Conservation (phyloP, 1,140 invertebrate species). For the Patella vulgata region DNA sequence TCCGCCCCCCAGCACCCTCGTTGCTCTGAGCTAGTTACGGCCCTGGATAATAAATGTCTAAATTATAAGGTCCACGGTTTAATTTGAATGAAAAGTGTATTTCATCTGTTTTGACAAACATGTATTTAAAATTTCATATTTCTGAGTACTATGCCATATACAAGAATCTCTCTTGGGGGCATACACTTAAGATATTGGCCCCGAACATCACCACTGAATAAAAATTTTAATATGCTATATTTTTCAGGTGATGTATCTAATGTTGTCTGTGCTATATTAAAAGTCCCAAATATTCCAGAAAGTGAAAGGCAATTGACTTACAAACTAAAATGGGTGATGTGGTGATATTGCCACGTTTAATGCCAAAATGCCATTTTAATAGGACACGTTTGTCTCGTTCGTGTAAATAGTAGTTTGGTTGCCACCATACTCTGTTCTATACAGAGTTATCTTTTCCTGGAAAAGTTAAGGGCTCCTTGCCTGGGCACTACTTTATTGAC, state of each 20-base stretch:
- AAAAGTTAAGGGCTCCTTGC: too few relatives aligned
- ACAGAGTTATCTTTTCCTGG: too few relatives aligned
- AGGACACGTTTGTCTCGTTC: too few relatives aligned
- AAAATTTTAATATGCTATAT: background rate
- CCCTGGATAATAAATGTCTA: too few relatives aligned
- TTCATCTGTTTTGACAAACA: background rate
- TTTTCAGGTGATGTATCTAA: slow-evolving; percentile 43
- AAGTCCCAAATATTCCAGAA: slow-evolving; percentile 37
- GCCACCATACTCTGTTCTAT: too few relatives aligned
- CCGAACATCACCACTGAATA: background rate
- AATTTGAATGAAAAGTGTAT: background rate
- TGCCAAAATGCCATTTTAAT: too few relatives aligned
- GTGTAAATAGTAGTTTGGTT: too few relatives aligned
- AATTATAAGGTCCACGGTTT: background rate
- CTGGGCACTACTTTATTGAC: too few relatives aligned
- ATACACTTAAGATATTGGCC: background rate
- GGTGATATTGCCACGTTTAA: slow-evolving; percentile 21
- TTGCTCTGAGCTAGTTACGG: too few relatives aligned
- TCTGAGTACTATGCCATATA: too few relatives aligned
- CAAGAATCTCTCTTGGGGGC: background rate
- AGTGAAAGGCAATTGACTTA: slow-evolving; percentile 23
- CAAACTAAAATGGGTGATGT: slow-evolving; percentile 38
- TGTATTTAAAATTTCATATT: background rate
- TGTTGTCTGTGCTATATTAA: slow-evolving; percentile 39
- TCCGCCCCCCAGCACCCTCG: too few relatives aligned